These are phyloP conservation scores for Eristalis intricaria DNA, from an alignment of 2,888 invertebrate genomes.

Conservation along the genomic window DNA sequence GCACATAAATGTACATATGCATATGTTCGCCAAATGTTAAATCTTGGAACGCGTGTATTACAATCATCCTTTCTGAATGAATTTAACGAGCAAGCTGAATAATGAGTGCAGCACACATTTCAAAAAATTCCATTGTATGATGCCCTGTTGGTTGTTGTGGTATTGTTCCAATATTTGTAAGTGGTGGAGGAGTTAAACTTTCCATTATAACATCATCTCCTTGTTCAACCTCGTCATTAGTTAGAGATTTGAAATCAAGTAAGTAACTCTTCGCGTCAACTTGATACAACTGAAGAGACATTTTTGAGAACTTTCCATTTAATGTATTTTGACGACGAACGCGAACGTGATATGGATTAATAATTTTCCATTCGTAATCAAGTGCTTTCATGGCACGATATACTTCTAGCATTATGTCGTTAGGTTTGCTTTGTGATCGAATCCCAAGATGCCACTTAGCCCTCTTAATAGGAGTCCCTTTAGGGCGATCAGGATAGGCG, in stretches of 20 bases:
- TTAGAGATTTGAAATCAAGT: conserved; percentile 98
- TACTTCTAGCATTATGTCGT: conserved; percentile 99
- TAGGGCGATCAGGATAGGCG: conserved; percentile 80
- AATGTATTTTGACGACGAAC: conserved; percentile 94
- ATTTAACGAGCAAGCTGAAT: conserved; percentile 96
- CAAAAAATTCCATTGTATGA: conserved; percentile 99
- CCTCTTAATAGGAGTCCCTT: conserved; percentile 91
- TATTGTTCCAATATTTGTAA: conserved; percentile 76
- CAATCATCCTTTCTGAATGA: not conserved
- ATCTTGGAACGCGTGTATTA: not conserved
- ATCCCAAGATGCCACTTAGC: conserved; percentile 99
- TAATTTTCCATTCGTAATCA: conserved; percentile 99
- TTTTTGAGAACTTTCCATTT: conserved; percentile 94
- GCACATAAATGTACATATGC: not conserved
- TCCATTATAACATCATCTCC: conserved; percentile 81
- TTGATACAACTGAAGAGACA: conserved; percentile 99
- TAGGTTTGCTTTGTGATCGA: conserved; percentile 98
- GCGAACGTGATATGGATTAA: conserved; percentile 97
- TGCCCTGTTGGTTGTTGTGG: conserved; percentile 85
- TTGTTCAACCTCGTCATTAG: conserved; percentile 87
- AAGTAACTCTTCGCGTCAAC: conserved; percentile 99
- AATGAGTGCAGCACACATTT: conserved; percentile 99
- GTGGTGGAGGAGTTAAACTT: conserved; percentile 80
- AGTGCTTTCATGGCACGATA: conserved; percentile 99
- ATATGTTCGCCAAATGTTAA: not conserved